Conservation (phyloP, 2,888 invertebrate genomes). For the Strigamia maritima region DNA sequence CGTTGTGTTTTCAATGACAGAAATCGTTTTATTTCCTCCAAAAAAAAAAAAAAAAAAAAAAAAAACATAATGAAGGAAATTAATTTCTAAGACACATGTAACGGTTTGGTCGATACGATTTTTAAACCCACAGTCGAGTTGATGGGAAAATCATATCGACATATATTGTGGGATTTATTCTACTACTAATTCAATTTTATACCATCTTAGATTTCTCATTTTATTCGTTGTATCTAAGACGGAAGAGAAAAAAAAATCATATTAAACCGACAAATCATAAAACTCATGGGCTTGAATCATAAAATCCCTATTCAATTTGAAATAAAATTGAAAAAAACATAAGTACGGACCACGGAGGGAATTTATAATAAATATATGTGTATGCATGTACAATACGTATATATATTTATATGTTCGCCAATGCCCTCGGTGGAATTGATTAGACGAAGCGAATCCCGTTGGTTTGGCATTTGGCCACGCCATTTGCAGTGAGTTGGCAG, state of each 20-base stretch:
- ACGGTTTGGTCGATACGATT: background rate
- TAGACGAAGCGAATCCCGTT: background rate
- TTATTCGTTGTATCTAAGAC: background rate
- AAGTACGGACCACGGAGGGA: background rate
- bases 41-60: background rate
- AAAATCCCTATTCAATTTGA: background rate
- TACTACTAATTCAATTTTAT: background rate
- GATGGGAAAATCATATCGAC: background rate
- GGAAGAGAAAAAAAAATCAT: background rate
- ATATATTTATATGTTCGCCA: background rate
- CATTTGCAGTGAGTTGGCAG: conserved; percentile 10
- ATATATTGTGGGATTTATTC: background rate
- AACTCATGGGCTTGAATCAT: background rate
- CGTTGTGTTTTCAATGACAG: too few relatives aligned
- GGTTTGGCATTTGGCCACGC: conserved; percentile 23
- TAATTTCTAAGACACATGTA: background rate
- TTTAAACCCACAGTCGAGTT: background rate
- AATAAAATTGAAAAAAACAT: background rate
- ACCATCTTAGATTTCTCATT: background rate
- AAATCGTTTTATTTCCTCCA: too few relatives aligned
- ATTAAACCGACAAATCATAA: background rate
- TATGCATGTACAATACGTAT: background rate
- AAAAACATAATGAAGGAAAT: background rate
- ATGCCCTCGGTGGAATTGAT: conserved; percentile 3
- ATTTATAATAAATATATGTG: background rate